Base-by-base conservation (phyloP, 2,797 vertebrate genomes). In the Centropyge bicolor region DNA sequence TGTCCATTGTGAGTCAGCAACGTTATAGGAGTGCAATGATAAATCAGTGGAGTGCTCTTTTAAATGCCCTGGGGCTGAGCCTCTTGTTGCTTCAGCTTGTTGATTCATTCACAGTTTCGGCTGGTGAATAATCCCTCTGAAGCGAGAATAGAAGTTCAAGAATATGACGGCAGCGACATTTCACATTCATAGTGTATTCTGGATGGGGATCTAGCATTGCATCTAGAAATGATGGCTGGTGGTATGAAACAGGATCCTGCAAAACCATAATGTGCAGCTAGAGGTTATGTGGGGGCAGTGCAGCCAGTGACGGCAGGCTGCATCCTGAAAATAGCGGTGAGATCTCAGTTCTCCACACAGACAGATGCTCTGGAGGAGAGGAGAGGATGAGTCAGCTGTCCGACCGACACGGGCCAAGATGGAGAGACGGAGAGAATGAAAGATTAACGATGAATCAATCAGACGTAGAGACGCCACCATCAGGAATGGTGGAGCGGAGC, bases 311-410 rank as follows among this genome's bases (percentile, higher is more conserved):
- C 80, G 84, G 86, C 83, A 87, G 78, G 78, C 73, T 73, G 82
- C 80, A 59, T 88, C 88, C 92, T 90, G 87, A 88, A 94, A 94
- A 94, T 93, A 93, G 91, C 83, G 57, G 81, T 60, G 87, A 86
- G 89, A 92, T 91, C 89, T 93, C 89, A 84, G 88, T 64, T 93
- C 81, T 85, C 74, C 78, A 55, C 86, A 81, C 91, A 93, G 91
- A 91, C 92, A 76, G 83, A 85, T 77, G 76, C 81, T 91, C 84
- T 9, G 84, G 81, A 82, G 87, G 85, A 89, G 86, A 85, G 85
- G 84, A 88, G 87, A 83, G 91, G 87, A 84, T 93, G 93, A 94
- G 88, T 94, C 93, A 93, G 92, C 91, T 72, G 84, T 83, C 84
- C 82, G 77, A 76, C 81, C 51, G 73, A 86, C 85, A 81, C 14